These are phyloP conservation scores for Herpailurus yagouaroundi DNA, from an alignment of 2,113 vertebrate genomes.

Conservation along the genomic window DNA sequence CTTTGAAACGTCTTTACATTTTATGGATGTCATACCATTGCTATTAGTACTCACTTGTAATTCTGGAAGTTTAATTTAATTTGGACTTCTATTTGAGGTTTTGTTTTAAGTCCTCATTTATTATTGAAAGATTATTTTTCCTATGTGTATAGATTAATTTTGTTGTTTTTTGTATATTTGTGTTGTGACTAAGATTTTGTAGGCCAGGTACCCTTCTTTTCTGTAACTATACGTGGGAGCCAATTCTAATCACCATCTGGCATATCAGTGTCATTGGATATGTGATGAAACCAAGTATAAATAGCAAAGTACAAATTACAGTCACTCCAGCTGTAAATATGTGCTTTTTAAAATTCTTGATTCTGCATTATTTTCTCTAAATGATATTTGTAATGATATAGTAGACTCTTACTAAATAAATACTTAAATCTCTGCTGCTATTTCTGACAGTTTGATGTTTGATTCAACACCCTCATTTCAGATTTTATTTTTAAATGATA, in stretches of 20 bases:
- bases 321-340: neutral
- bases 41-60: neutral
- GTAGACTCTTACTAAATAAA: neutral
- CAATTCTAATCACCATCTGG: neutral
- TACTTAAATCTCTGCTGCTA: neutral
- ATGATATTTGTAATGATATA: slow-evolving; percentile 20
- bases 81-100: neutral
- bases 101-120: slow-evolving; percentile 21
- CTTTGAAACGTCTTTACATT: slow-evolving; percentile 25
- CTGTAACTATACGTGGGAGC: neutral
- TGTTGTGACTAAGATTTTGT: neutral
- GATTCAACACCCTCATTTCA: slow-evolving; percentile 25
- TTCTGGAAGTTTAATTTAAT: slow-evolving; percentile 1
- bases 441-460: slow-evolving; percentile 24
- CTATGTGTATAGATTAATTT: neutral
- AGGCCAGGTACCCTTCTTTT: neutral
- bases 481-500: slow-evolving; percentile 42
- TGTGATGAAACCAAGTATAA: neutral
- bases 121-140: slow-evolving; percentile 12
- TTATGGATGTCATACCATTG: neutral
- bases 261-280: neutral
- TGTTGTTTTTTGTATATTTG: neutral
- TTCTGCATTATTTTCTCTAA: slow-evolving; percentile 9
- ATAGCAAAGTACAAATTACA: neutral
- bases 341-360: neutral